Percentiles rank a stretch among this genome's conserved stretches.
Conservation (phyloP, 1,140 invertebrate genomes). For the Camponotus pennsylvanicus region DNA sequence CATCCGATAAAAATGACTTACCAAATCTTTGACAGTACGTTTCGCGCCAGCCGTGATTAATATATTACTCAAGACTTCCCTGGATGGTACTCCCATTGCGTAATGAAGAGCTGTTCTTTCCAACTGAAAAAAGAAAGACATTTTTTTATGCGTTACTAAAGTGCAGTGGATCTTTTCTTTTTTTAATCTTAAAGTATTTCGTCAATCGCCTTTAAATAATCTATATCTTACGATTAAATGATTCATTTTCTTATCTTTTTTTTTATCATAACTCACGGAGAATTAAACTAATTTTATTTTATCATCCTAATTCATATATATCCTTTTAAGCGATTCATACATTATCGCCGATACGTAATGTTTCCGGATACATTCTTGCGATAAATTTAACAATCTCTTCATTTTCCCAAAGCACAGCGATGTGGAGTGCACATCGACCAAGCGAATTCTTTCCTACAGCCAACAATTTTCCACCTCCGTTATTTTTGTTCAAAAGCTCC, state of each 20-base stretch:
- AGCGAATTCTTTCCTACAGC: constrained; percentile 92
- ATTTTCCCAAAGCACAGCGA: constrained; percentile 93
- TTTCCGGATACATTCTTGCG: constrained; percentile 90
- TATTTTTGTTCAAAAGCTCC: constrained; percentile 87
- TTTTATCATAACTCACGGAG: neutral
- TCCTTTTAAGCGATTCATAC: constrained; percentile 87
- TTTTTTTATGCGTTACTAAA: neutral
- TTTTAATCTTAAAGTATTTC: neutral
- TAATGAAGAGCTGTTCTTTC: constrained; percentile 95
- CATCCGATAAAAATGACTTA: constrained; percentile 70
- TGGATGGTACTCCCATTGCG: constrained; percentile 94
- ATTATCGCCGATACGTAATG: constrained; percentile 93
- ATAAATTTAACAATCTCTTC: constrained; percentile 92
- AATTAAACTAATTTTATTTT: neutral
- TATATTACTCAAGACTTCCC: constrained; percentile 92
- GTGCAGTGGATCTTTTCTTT: neutral
- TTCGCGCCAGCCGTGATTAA: constrained; percentile 94
- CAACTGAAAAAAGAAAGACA: constrained; percentile 88
- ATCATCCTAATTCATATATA: neutral
- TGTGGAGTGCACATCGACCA: constrained; percentile 91
- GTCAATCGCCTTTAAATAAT: neutral
- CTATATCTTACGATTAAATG: neutral
- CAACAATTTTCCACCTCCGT: constrained; percentile 89
- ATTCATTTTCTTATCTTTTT: neutral
- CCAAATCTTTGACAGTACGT: constrained; percentile 93